phyloP scores from a whole-genome alignment of 2,113 vertebrate species.

The Platysternon megacephalum region DNA sequence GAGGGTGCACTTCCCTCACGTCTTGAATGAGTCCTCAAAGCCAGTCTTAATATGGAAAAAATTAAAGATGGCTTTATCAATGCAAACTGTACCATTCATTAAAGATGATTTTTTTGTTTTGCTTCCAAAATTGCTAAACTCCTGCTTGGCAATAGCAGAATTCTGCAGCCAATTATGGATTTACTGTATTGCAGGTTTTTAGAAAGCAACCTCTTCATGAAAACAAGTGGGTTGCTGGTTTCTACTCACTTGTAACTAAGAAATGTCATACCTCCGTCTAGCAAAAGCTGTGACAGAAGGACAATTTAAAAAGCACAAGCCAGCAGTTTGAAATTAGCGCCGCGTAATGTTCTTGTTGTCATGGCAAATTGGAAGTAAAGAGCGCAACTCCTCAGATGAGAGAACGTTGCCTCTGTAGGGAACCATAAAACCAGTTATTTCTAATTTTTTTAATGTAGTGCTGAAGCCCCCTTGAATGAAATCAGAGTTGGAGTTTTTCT shows the following conservation, averaged over 20 bases:
- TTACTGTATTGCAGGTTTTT: neutral
- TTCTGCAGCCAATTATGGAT: accelerated
- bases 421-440: accelerated
- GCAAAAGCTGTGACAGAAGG: neutral
- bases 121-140: neutral
- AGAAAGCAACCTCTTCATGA: neutral
- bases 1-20: neutral
- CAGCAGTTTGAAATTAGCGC: neutral
- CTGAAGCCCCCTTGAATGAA: neutral
- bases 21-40: neutral
- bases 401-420: accelerated
- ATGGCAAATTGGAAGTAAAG: conserved; percentile 39
- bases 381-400: neutral
- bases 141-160: neutral
- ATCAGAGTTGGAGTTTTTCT: neutral
- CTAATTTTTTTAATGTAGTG: neutral
- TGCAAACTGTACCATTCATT: neutral
- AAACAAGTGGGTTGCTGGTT: accelerated
- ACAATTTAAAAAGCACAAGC: neutral
- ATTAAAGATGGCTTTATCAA: neutral
- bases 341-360: conserved; percentile 10
- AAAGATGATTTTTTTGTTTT: neutral
- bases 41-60: accelerated
- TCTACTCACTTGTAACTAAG: neutral
- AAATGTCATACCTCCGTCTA: neutral